A percentile compares a stretch with the other conserved stretches of the same genome.
Evolutionary conservation across 2,113 vertebrate species (phyloP).

Genomic region (Irena cyanogastra): DNA sequence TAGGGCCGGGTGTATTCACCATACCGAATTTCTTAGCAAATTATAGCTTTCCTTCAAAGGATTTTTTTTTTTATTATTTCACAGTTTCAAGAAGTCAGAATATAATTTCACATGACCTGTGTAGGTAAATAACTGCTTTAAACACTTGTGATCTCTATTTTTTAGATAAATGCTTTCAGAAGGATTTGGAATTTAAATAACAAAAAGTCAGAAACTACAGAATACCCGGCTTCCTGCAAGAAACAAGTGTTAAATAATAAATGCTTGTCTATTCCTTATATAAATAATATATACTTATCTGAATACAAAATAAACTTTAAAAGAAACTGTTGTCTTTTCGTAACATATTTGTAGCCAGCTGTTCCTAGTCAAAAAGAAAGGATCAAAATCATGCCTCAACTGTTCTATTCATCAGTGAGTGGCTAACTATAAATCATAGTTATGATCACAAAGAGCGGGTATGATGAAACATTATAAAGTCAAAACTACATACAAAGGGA

Average conservation of each 20-base stretch:
- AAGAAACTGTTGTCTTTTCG: not conserved
- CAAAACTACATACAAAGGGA: not conserved
- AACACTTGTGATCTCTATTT: not conserved
- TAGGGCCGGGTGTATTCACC: not conserved
- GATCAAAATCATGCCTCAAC: not conserved
- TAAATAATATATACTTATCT: not conserved
- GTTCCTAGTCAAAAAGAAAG: not conserved
- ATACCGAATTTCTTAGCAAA: not conserved
- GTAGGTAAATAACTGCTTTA: not conserved
- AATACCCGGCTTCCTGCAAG: not conserved
- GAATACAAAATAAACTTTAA: not conserved
- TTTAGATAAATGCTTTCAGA: not conserved
- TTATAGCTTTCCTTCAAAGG: not conserved
- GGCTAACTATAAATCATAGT: not conserved
- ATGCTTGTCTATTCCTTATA: not conserved
- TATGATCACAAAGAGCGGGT: not conserved
- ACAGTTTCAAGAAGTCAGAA: not conserved
- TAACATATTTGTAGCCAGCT: not conserved
- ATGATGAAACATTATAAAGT: not conserved
- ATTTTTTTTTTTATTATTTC: not conserved
- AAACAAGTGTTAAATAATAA: not conserved
- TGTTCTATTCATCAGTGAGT: not conserved
- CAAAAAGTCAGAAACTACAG: not conserved
- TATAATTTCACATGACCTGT: not conserved
- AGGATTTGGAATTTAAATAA: not conserved